These are phyloP conservation scores for Metellina segmentata DNA, from an alignment of 2,888 invertebrate genomes.

Conservation along the genomic window DNA sequence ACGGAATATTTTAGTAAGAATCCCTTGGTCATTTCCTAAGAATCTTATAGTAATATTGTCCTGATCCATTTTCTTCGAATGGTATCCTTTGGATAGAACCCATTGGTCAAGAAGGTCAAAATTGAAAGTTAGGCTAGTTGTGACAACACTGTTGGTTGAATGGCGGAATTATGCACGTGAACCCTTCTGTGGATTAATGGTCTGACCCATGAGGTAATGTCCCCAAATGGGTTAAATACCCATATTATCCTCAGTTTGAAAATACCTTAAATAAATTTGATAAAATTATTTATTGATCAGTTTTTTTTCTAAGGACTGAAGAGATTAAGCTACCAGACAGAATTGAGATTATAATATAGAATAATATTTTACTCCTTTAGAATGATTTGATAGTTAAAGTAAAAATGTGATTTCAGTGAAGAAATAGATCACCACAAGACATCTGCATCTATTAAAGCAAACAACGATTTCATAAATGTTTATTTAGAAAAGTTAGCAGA, in stretches of 20 bases:
- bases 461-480: slow-evolving; percentile 49
- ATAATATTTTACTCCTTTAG: not conserved
- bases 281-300: not conserved
- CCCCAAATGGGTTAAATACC: not conserved
- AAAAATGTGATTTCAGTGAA: slow-evolving; percentile 13
- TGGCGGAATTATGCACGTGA: too few species aligned
- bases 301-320: too few species aligned
- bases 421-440: slow-evolving; percentile 28
- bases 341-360: too few species aligned
- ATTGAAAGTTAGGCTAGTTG: too few species aligned
- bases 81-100: too few species aligned
- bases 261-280: not conserved
- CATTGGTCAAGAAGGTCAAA: too few species aligned
- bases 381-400: not conserved
- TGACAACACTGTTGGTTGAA: too few species aligned
- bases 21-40: too few species aligned
- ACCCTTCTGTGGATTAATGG: not conserved
- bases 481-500: slow-evolving; percentile 37
- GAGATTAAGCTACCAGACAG: too few species aligned
- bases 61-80: too few species aligned
- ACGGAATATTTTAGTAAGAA: too few species aligned
- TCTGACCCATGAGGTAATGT: not conserved
- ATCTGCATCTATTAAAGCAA: not conserved
- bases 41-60: too few species aligned
- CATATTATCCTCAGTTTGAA: not conserved